Evolutionary conservation across 2,797 vertebrate species (phyloP), one percentile per base, ranked within the genome.

Genomic region (Epinephelus malabaricus): DNA sequence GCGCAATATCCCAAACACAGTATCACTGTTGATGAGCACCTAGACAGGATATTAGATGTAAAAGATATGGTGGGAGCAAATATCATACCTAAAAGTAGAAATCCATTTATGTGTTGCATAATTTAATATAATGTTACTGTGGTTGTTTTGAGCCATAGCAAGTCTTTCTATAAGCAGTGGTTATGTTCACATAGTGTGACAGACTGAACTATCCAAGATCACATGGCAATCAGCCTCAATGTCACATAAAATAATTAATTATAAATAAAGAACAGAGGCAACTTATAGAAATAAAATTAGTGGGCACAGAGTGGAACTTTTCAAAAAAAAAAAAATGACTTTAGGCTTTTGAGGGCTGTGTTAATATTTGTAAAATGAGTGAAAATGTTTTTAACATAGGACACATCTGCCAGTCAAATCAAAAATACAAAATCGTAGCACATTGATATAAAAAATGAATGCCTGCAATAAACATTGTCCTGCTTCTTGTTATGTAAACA

Each of bases 201-300:
- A 64, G 40, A 64, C 3, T 23, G 2, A 65, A 68, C 45, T 13
- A 10, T 50, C 13, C 6, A 6, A 60, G 3, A 64, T 50, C 19
- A 12, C 30, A 25, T 19, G 7, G 59, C 21, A 45, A 17, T n/a
- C 11, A 54, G 19, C n/a, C 9, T 19, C 27, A 45, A 38, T 11
- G 38, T 63, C 17, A 53, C 43, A 19, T 45, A 2, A 50, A 63
- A 58, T 5, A 58, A 56, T 30, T n/a, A 9, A 30, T 51, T 6
- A 82, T 74, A 73, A 84, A 67, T 68, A 75, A 56, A 58, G 30
- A 47, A 47, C 13, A 46, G 81, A 30, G 7, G 56, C 13, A 53
- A 55, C 17, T 10, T 23, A 40, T 2, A 56, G 17, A 55, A 55
- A 43, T 3, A 15, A 68, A 74, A 63, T 17, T 38, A 11, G 14